phyloP scores from a whole-genome alignment of 2,888 invertebrate species.

The Tethea ocularis region DNA sequence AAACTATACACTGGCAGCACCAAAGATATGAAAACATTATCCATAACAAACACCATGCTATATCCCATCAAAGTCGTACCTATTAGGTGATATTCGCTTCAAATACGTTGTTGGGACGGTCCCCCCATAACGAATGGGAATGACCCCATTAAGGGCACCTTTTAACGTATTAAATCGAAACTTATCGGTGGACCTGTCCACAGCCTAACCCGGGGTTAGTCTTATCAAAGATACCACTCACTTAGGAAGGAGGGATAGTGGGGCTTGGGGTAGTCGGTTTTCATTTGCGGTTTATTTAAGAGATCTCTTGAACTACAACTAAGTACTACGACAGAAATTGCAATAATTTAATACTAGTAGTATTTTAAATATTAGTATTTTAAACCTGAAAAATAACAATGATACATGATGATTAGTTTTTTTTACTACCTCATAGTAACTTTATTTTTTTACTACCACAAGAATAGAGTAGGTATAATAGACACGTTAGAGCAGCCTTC shows the following conservation, averaged over 20 bases:
- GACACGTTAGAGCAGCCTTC: background rate
- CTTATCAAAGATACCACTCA: slow-evolving; percentile 73
- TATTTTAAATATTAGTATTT: no score
- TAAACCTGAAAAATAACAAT: background rate
- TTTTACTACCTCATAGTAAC: no score
- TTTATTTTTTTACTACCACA: background rate
- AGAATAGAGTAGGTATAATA: background rate
- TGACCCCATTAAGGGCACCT: slow-evolving; percentile 79
- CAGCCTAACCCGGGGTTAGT: slow-evolving; percentile 60
- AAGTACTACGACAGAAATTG: background rate
- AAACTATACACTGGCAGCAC: background rate
- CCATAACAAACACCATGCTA: slow-evolving; percentile 4
- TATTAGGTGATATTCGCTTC: slow-evolving; percentile 28
- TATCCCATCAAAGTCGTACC: background rate
- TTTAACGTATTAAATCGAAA: slow-evolving; percentile 81
- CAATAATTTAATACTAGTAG: background rate
- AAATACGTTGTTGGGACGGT: slow-evolving; percentile 50
- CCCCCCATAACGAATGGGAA: slow-evolving; percentile 76
- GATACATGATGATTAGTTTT: background rate
- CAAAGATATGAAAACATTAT: slow-evolving; percentile 22
- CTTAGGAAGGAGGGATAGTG: slow-evolving; percentile 32
- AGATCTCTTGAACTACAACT: background rate
- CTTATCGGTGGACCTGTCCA: slow-evolving; percentile 71
- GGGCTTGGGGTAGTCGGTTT: slow-evolving; percentile 42
- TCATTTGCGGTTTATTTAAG: slow-evolving; percentile 49